A percentile compares a stretch with the other conserved stretches of the same genome.
These are phyloP conservation scores for Monopterus albus DNA, from an alignment of 2,113 vertebrate species.

Conservation along the genomic window DNA sequence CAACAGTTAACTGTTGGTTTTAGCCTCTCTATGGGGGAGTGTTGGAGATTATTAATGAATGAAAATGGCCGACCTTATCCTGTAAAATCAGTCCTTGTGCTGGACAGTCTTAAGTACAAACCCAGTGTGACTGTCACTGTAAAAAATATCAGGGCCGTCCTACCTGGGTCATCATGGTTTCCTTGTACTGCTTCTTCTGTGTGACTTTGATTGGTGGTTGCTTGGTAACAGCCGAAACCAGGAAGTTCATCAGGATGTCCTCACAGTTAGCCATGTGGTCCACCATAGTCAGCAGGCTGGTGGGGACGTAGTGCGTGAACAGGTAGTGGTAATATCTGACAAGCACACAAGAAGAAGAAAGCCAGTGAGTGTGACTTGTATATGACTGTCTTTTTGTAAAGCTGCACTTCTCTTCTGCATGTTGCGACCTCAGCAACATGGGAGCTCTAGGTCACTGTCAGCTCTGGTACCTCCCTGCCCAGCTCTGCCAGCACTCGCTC, in stretches of 20 bases:
- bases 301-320: conserved; percentile 81
- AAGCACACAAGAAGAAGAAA: neutral
- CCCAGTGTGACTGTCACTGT: too few species aligned
- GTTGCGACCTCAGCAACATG: conserved; percentile 53
- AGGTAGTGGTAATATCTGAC: conserved; percentile 85
- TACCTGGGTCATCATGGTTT: conserved; percentile 86
- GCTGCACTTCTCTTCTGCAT: neutral
- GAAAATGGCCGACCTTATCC: too few species aligned
- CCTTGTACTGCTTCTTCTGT: conserved; percentile 88
- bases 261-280: conserved; percentile 84
- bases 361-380: neutral
- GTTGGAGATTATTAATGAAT: too few species aligned
- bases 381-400: neutral
- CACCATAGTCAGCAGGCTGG: conserved; percentile 77
- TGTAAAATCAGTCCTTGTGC: too few species aligned
- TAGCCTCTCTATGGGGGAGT: too few species aligned
- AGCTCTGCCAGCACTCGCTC: conserved; percentile 41
- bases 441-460: conserved; percentile 72
- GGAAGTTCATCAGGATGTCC: conserved; percentile 87
- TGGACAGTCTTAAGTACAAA: too few species aligned
- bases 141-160: neutral
- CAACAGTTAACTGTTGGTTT: too few species aligned
- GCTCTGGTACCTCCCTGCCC: conserved; percentile 48
- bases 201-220: conserved; percentile 86
- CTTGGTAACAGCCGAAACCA: conserved; percentile 83